Conservation (phyloP, 1,140 invertebrate species). For the Orchestia grillus region DNA sequence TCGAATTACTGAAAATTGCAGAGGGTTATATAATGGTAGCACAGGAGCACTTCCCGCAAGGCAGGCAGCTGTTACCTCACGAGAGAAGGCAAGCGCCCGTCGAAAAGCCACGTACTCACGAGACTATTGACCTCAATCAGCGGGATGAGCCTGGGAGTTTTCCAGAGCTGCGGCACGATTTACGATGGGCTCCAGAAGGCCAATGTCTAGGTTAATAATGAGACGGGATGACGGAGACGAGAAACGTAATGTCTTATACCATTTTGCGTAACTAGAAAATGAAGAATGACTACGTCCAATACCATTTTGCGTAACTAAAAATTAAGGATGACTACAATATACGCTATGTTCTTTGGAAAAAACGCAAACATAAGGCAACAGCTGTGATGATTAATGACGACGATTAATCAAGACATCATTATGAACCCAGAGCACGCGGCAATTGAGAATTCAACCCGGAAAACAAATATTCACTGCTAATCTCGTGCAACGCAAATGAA, state of each 20-base stretch:
- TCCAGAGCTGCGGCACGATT: not conserved
- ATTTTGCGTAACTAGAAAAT: not conserved
- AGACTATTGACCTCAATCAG: not conserved
- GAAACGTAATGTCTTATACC: not conserved
- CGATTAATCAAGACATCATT: not conserved
- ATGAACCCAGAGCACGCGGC: not conserved
- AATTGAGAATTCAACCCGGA: not conserved
- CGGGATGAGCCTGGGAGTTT: not conserved
- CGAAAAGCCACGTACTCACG: not conserved
- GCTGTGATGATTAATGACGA: not conserved
- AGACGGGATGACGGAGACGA: not conserved
- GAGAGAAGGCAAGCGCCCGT: not conserved
- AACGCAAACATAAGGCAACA: not conserved
- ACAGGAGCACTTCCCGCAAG: not conserved
- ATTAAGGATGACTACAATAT: not conserved
- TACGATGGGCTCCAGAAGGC: not conserved
- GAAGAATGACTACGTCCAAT: not conserved
- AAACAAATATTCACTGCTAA: not conserved
- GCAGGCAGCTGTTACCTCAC: not conserved
- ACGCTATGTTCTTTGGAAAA: not conserved
- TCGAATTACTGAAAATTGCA: not conserved
- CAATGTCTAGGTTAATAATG: not conserved
- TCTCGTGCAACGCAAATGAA: not conserved
- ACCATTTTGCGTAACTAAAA: not conserved
- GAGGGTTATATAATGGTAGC: not conserved